These are phyloP conservation scores for Lithophane semibrunnea DNA, from an alignment of 2,888 invertebrate species.

Conservation along the genomic window DNA sequence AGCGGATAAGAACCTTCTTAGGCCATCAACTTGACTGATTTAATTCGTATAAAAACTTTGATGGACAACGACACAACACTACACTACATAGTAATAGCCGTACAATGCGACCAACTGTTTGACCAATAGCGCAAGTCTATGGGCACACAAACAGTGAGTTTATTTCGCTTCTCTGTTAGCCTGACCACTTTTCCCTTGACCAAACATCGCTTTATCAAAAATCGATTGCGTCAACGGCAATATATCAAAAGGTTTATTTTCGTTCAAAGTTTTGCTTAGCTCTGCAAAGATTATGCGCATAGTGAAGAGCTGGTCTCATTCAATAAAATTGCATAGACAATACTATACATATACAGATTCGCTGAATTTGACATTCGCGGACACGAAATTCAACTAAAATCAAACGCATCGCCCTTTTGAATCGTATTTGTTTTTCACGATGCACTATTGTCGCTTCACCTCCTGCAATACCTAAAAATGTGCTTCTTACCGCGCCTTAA, in stretches of 20 bases:
- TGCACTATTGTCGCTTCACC: too few relatives aligned
- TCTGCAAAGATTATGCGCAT: constrained; percentile 21
- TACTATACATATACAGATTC: background rate
- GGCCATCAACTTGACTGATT: background rate
- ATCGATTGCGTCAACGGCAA: constrained; percentile 32
- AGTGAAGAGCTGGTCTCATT: constrained; percentile 1
- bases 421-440: too few relatives aligned
- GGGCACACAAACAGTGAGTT: constrained; percentile 8
- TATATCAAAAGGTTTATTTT: constrained; percentile 22
- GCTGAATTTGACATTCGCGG: background rate
- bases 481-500: background rate
- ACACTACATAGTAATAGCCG: background rate
- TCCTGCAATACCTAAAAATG: too few relatives aligned
- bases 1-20: constrained; percentile 1
- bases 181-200: constrained; percentile 4
- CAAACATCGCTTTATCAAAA: constrained; percentile 25
- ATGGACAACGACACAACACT: background rate
- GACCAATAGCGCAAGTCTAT: constrained; percentile 30
- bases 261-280: background rate
- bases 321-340: constrained; percentile 8
- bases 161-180: constrained; percentile 8
- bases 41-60: background rate
- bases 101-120: constrained; percentile 26
- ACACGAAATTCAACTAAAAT: too few relatives aligned
- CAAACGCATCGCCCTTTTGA: too few relatives aligned